Base-by-base conservation (phyloP, 2,113 vertebrate species). In the Anthoscopus minutus region DNA sequence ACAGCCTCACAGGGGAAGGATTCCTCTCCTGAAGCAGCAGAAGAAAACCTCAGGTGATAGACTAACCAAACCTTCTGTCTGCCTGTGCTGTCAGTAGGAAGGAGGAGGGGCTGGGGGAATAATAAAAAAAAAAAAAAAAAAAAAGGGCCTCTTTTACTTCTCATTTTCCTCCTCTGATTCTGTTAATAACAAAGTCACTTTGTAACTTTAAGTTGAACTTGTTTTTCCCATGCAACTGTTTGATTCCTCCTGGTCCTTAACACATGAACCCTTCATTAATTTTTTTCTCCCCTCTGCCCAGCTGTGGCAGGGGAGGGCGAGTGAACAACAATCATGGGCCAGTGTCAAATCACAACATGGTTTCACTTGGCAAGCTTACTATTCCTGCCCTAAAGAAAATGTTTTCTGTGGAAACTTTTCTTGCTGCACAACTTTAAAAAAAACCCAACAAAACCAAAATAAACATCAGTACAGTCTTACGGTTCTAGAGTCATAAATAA, bases 41-140 rank as follows among this genome's bases (percentile, higher is more conserved):
- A 42, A n/a, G 12, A 79, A 65, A 44, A 22, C 6, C 38, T 35
- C 31, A 51, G 57, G 14, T 50, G 35, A 40, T 16, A 15, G 33
- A 50, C 7, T 50, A 45, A 16, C 28, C 35, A 33, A 61, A 38
- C 6, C 5, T 24, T 14, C 23, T 20, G 37, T 17, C 35, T 20
- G 24, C 37, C 37, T 78, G 37, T 0, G 0, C 58, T n/a, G 23
- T 27, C 23, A 10, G 30, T 4, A 4, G 57, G 20, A n/a, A 15
- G 24, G 31, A 78, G 19, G 31, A 64, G 20, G 38, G 23, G 25
- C 15, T 35, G 20, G 20, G 9, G 11, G 19, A 42, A 15, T 42
- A 42, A 42, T 15, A 42, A 42, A 42, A 42, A 42, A 42, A 42
- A 42, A 42, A 42, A 42, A 15, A 64, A 53, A 42, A 42, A 42